phyloP scores from a whole-genome alignment of 2,113 vertebrate genomes.

The Monopterus albus region DNA sequence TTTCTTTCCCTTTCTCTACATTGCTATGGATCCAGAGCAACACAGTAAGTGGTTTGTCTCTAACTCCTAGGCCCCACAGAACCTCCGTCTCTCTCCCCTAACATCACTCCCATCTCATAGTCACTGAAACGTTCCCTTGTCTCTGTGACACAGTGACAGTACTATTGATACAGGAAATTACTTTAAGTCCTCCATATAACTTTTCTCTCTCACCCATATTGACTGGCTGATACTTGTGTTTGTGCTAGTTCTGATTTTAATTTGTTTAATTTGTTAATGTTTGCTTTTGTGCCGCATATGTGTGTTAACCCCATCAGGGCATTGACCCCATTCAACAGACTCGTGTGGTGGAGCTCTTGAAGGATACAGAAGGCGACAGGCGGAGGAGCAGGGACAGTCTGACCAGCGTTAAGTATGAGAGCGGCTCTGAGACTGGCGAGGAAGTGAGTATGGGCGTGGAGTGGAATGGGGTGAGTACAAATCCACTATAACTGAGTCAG shows the following conservation, averaged over 20 bases:
- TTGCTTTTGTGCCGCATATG: conserved; percentile 1
- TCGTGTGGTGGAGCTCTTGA: conserved; percentile 96
- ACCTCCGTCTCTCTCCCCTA: conserved; percentile 40
- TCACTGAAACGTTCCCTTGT: conserved; percentile 26
- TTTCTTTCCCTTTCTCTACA: conserved; percentile 71
- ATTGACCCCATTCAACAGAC: conserved; percentile 94
- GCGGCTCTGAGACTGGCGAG: conserved; percentile 91
- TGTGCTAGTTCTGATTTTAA: not conserved
- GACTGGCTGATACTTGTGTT: not conserved
- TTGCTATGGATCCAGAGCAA: conserved; percentile 83
- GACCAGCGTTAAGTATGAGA: conserved; percentile 94
- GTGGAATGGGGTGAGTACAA: conserved; percentile 99
- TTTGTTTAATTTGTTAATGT: not conserved
- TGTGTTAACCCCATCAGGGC: conserved; percentile 81
- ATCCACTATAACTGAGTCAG: conserved; percentile 80
- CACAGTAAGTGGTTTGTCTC: conserved; percentile 82
- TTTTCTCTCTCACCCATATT: conserved; percentile 6
- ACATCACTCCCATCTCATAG: conserved; percentile 62
- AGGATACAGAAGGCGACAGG: conserved; percentile 88
- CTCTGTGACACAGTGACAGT: conserved; percentile 16
- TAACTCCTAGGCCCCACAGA: conserved; percentile 47
- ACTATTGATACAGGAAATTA: conserved; percentile 2
- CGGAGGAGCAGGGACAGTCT: conserved; percentile 87
- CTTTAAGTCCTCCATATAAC: conserved; percentile 36
- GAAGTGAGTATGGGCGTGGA: conserved; percentile 98